phyloP scores from a whole-genome alignment of 2,113 vertebrate species.

The Epinephelus fuscoguttatus region DNA sequence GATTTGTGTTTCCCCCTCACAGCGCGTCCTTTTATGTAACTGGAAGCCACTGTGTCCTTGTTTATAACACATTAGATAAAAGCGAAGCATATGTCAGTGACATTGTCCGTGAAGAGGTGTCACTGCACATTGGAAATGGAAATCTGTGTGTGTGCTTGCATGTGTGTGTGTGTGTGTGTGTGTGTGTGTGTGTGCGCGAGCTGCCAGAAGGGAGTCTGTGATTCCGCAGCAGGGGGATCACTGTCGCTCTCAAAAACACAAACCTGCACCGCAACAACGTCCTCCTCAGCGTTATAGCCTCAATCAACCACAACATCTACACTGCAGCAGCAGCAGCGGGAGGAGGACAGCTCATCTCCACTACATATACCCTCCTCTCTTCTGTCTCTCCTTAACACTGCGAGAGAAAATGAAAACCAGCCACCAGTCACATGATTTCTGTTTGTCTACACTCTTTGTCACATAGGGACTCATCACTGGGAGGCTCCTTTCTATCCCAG shows the following conservation, averaged over 20 bases:
- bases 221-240: conserved; percentile 35
- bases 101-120: conserved; percentile 29
- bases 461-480: not conserved
- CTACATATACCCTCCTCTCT: not conserved
- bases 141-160: conserved; percentile 12
- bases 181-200: not conserved
- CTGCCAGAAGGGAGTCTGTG: conserved; percentile 43
- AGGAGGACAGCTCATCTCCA: not conserved
- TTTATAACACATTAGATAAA: conserved; percentile 36
- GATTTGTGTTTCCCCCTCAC: conserved; percentile 24
- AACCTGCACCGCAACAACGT: conserved; percentile 29
- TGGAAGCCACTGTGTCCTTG: conserved; percentile 36
- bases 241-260: conserved; percentile 36
- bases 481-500: not conserved
- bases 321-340: not conserved
- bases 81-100: conserved; percentile 52
- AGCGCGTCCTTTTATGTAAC: conserved; percentile 44
- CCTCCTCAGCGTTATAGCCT: not conserved
- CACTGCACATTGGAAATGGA: conserved; percentile 24
- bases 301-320: conserved; percentile 7
- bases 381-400: not conserved
- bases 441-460: not conserved
- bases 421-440: not conserved
- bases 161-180: conserved; percentile 15
- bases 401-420: conserved; percentile 16